Evolutionary conservation across 2,113 vertebrate genomes (phyloP).

Genomic region (Orientallactaga bullata): DNA sequence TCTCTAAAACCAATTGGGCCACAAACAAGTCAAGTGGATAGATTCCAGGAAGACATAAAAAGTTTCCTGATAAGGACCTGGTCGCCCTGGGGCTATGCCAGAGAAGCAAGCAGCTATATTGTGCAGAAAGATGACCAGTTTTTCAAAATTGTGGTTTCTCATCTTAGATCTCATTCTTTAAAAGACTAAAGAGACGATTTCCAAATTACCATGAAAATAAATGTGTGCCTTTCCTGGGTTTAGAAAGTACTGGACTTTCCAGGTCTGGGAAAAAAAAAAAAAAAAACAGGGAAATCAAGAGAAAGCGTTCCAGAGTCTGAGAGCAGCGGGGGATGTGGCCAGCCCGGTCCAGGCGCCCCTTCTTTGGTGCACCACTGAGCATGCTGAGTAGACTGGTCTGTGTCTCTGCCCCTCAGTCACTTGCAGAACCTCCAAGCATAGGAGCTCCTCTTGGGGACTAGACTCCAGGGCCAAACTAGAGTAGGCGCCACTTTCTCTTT

Average conservation of each 20-base stretch:
- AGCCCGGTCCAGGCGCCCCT: no score
- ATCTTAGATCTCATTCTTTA: not conserved
- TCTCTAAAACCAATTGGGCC: not conserved
- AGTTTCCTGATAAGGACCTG: not conserved
- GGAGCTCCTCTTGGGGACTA: no score
- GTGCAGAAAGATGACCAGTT: not conserved
- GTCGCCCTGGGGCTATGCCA: not conserved
- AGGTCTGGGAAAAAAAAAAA: not conserved
- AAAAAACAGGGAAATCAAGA: not conserved
- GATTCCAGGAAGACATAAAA: not conserved
- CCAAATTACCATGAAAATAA: not conserved
- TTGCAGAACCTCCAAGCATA: not conserved
- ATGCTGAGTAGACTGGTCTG: not conserved
- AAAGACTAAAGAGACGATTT: slow-evolving; percentile 7
- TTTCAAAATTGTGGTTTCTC: not conserved
- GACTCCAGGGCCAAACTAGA: not conserved
- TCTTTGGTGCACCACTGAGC: not conserved
- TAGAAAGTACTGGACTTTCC: not conserved
- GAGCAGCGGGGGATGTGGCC: rapidly evolving
- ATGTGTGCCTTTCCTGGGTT: not conserved
- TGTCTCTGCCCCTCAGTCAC: not conserved
- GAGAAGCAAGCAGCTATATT: not conserved
- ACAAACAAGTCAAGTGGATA: not conserved
- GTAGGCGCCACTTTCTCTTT: not conserved
- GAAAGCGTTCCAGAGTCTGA: not conserved